A percentile compares a stretch with the other conserved stretches of the same genome.
phyloP scores from a whole-genome alignment of 2,888 invertebrate species.

The Trachelus tabidus region DNA sequence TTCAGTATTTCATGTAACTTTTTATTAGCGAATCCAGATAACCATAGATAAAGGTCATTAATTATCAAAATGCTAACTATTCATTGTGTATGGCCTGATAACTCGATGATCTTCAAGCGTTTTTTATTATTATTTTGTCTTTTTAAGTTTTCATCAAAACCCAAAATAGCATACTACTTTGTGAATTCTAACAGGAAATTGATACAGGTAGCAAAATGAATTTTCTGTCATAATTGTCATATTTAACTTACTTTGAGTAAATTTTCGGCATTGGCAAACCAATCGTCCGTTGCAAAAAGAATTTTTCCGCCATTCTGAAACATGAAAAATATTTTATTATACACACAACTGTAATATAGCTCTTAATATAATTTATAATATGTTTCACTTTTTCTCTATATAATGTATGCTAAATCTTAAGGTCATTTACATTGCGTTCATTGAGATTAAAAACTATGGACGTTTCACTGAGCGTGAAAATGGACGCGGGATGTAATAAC shows the following conservation, averaged over 20 bases:
- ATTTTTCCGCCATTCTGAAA: conserved; percentile 71
- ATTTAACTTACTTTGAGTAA: conserved; percentile 64
- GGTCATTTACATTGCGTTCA: background rate
- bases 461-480: background rate
- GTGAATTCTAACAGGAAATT: background rate
- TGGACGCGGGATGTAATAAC: background rate
- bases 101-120: background rate
- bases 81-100: background rate
- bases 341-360: background rate
- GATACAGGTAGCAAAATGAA: background rate
- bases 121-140: background rate
- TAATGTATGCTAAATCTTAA: conserved; percentile 1
- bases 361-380: background rate
- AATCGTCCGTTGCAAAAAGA: conserved; percentile 74
- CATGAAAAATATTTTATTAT: background rate
- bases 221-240: background rate
- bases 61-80: no score
- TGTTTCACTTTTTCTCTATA: conserved; percentile 9
- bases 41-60: background rate
- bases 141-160: background rate
- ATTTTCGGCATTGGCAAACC: conserved; percentile 73
- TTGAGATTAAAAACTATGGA: background rate
- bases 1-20: background rate
- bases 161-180: background rate
- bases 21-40: background rate